Conservation (phyloP, 1,140 invertebrate genomes). For the Condylostylus longicornis region DNA sequence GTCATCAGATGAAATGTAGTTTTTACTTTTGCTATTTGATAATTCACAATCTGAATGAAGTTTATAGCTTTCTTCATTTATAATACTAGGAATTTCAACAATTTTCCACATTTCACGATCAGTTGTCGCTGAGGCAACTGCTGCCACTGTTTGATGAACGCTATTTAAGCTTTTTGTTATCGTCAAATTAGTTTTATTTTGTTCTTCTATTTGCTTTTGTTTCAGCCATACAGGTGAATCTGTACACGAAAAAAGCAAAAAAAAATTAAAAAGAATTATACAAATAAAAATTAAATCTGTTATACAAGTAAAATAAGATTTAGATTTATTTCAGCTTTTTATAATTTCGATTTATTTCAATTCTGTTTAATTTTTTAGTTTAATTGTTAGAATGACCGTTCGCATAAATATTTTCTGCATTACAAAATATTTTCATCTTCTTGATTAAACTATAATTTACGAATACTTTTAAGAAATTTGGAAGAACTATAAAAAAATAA, state of each 20-base stretch:
- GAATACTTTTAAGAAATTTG: too few species aligned
- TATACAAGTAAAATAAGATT: background rate
- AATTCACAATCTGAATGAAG: background rate
- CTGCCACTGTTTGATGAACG: conserved; percentile 30
- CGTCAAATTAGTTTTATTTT: conserved; percentile 20
- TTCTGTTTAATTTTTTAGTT: too few species aligned
- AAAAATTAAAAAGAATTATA: conserved; percentile 1
- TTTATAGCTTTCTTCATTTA: background rate
- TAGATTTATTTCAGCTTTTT: too few species aligned
- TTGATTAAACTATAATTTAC: too few species aligned
- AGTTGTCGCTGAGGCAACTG: conserved; percentile 28
- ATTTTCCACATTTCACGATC: conserved; percentile 33
- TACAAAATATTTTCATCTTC: too few species aligned
- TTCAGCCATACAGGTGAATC: conserved; percentile 28
- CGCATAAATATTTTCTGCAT: too few species aligned
- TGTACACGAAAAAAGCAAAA: conserved; percentile 10
- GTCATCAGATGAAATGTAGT: too few species aligned
- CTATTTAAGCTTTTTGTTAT: conserved; percentile 25
- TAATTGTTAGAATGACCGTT: too few species aligned
- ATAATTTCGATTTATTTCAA: too few species aligned
- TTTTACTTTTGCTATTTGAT: background rate
- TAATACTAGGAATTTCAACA: conserved; percentile 27
- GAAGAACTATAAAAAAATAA: too few species aligned
- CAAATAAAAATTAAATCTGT: conserved; percentile 1
- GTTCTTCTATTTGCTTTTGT: conserved; percentile 24